A percentile compares a stretch with the other conserved stretches of the same genome.
phyloP scores from a whole-genome alignment of 2,888 invertebrate genomes.

The Yponomeuta plumbellus region DNA sequence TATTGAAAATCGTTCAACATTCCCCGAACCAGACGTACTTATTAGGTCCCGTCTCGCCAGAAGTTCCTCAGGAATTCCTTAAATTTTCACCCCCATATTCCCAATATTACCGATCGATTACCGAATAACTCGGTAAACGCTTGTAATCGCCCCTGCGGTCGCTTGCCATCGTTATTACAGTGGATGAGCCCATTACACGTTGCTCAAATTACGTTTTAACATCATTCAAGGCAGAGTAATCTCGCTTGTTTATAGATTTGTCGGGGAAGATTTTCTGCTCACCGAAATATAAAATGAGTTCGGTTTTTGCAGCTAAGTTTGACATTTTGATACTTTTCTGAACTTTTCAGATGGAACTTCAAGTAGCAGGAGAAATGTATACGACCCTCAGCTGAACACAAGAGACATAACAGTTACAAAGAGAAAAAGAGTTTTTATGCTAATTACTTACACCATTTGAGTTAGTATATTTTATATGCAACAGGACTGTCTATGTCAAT shows the following conservation, averaged over 20 bases:
- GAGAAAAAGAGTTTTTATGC: too few species aligned
- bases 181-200: slow-evolving; percentile 51
- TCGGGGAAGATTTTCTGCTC: slow-evolving; percentile 2
- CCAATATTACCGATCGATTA: slow-evolving; percentile 61
- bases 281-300: not conserved
- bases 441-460: too few species aligned
- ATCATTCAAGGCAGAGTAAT: slow-evolving; percentile 15
- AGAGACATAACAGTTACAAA: too few species aligned
- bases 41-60: slow-evolving; percentile 34
- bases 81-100: slow-evolving; percentile 33
- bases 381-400: too few species aligned
- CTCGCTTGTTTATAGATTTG: slow-evolving; percentile 16
- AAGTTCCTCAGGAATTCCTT: slow-evolving; percentile 44
- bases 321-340: too few species aligned
- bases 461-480: too few species aligned
- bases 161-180: slow-evolving; percentile 60
- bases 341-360: too few species aligned
- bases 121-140: slow-evolving; percentile 68
- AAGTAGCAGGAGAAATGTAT: too few species aligned
- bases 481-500: too few species aligned
- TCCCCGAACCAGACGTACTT: slow-evolving; percentile 24
- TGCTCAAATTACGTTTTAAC: slow-evolving; percentile 32
- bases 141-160: slow-evolving; percentile 62
- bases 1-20: slow-evolving; percentile 15
- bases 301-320: too few species aligned